phyloP scores from a whole-genome alignment of 2,113 vertebrate genomes.

The Pelobates fuscus region DNA sequence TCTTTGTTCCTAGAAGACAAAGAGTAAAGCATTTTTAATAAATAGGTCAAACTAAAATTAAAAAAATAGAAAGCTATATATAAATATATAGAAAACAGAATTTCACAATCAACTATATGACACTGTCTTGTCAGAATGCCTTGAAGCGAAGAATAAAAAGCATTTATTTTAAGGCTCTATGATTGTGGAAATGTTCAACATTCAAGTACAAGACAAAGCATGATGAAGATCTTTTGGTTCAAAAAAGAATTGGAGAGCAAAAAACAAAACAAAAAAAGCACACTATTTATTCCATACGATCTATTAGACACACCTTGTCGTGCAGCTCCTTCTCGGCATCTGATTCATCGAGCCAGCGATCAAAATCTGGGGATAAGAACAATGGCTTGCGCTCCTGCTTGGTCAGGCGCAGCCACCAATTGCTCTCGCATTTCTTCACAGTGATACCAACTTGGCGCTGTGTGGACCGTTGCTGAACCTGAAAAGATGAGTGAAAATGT shows the following conservation, averaged over 20 bases:
- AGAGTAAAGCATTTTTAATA: no score
- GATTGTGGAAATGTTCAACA: no score
- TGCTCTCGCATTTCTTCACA: constrained; percentile 77
- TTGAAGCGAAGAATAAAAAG: no score
- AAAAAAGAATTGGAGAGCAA: no score
- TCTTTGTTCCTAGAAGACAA: constrained; percentile 76
- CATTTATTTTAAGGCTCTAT: no score
- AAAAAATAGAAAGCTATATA: neutral
- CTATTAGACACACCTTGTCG: constrained; percentile 74
- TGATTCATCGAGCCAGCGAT: constrained; percentile 95
- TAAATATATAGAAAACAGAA: neutral
- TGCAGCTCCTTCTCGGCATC: constrained; percentile 93
- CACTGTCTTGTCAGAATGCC: no score
- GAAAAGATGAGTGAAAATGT: neutral
- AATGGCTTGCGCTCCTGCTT: constrained; percentile 84
- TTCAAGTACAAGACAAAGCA: no score
- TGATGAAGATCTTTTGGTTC: no score
- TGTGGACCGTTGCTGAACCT: constrained; percentile 59
- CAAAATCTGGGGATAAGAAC: constrained; percentile 89
- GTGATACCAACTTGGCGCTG: constrained; percentile 90
- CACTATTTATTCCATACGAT: no score
- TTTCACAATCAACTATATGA: no score
- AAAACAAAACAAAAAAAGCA: no score
- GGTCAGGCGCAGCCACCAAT: constrained; percentile 90
- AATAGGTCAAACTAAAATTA: neutral